phyloP scores from a whole-genome alignment of 1,140 invertebrate genomes.

The Hormaphis cornu region DNA sequence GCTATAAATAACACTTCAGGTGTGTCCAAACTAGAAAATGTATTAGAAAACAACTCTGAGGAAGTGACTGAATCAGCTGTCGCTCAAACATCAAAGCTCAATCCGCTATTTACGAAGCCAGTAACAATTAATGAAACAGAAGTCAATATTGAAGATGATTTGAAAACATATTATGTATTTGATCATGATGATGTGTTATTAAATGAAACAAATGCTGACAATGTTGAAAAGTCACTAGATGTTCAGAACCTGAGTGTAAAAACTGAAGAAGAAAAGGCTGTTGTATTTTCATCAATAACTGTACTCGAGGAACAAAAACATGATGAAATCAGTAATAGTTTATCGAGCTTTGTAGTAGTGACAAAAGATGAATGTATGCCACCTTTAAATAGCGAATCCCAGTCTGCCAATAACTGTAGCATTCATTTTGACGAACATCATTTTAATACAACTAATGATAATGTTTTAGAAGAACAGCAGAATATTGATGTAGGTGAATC shows the following conservation, averaged over 20 bases:
- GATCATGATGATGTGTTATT: not conserved
- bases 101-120: not conserved
- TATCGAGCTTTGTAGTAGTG: not conserved
- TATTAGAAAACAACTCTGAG: not conserved
- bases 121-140: not conserved
- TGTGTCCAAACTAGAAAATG: not conserved
- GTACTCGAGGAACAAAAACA: not conserved
- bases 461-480: not conserved
- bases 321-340: not conserved
- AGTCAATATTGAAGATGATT: not conserved
- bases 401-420: not conserved
- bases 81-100: not conserved
- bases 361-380: constrained; percentile 1
- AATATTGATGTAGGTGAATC: not conserved
- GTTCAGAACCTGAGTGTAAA: not conserved
- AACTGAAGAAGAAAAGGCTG: not conserved
- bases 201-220: not conserved
- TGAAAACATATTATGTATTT: not conserved
- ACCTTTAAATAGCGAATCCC: not conserved
- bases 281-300: not conserved
- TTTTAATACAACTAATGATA: not conserved
- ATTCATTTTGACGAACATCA: not conserved
- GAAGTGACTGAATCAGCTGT: not conserved
- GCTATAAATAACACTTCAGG: not conserved
- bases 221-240: not conserved